Base-by-base conservation (phyloP, 1,140 invertebrate species). In the Drosophila nannoptera region DNA sequence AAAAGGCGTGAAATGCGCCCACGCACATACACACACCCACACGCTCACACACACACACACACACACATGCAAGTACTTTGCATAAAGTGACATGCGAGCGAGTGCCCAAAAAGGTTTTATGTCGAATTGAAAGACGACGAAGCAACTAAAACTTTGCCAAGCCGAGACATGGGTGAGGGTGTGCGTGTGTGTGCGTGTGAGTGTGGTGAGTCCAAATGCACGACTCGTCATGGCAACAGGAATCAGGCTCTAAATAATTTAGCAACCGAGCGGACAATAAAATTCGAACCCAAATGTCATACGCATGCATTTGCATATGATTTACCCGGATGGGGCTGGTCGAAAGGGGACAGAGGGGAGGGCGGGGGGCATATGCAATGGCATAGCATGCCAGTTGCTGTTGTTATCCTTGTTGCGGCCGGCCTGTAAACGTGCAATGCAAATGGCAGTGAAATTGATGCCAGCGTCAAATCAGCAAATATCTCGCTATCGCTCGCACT, bases 211-310 rank as follows among this genome's bases (percentile, higher is more conserved):
- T 68, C 69, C 78, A 82, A 82, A 82, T 83, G 78, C 78, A 83
- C 67, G 78, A 75, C 70, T 78, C 58, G 58, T 59, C 78, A 73
- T 76, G 69, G 80, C 73, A 80, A 43, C 81, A 77, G 81, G 81
- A 84, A 84, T 80, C 80, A 80, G 77, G 81, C 80, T 86, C 80
- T 84, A 84, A 84, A 86, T 84, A 84, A 86, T 84, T 84, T 84
- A 84, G 76, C 77, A 84, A 84, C 76, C 63, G 55, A 76, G 80
- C 80, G 73, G 77, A 86, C 80, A 84, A 84, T 84, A 86, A 84
- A 84, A 84, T 86, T 84, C 81, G 73, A 80, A 83, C 81, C 64
- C 73, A 86, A 84, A 84, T 84, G 80, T 84, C 80, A 84, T 84
- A 84, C 81, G 80, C 76, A 84, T 84, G 81, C 76, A 84, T 84